Evolutionary conservation across 2,797 vertebrate species (phyloP).

Genomic region (Brachymystax lenok): DNA sequence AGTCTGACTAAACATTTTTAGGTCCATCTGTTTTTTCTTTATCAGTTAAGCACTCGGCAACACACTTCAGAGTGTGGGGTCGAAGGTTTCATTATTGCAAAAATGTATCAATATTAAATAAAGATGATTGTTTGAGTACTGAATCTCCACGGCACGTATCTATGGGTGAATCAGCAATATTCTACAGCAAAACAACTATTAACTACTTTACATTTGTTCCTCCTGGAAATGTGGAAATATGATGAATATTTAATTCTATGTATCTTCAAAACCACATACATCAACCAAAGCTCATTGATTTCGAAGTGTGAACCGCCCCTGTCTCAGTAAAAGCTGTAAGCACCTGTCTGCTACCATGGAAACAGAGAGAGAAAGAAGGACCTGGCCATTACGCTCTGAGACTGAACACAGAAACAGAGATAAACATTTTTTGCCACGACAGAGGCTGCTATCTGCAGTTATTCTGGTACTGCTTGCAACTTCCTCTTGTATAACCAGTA

Average conservation of each 20-base stretch:
- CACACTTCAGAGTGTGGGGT: too few relatives aligned
- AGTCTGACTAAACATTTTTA: too few relatives aligned
- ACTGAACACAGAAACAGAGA: conserved; percentile 20
- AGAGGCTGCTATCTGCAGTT: conserved; percentile 25
- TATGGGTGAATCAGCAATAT: neutral
- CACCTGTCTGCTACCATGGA: conserved; percentile 62
- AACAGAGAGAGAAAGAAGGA: conserved; percentile 44
- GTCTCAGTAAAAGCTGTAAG: conserved; percentile 32
- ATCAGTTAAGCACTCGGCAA: too few relatives aligned
- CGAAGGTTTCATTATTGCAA: too few relatives aligned
- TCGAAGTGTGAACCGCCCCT: neutral
- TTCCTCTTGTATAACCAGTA: conserved; percentile 42
- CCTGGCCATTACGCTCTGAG: conserved; percentile 16
- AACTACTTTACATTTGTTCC: too few relatives aligned
- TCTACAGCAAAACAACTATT: neutral
- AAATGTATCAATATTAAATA: too few relatives aligned
- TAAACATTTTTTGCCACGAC: conserved; percentile 1
- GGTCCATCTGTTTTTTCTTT: too few relatives aligned
- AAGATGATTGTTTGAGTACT: too few relatives aligned
- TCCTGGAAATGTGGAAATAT: too few relatives aligned
- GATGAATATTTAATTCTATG: neutral
- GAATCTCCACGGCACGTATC: too few relatives aligned
- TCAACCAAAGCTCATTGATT: neutral
- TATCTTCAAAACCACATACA: neutral
- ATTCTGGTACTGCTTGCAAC: conserved; percentile 40